Conservation (phyloP, 1,140 invertebrate species). For the Rhyacophila brunnea region DNA sequence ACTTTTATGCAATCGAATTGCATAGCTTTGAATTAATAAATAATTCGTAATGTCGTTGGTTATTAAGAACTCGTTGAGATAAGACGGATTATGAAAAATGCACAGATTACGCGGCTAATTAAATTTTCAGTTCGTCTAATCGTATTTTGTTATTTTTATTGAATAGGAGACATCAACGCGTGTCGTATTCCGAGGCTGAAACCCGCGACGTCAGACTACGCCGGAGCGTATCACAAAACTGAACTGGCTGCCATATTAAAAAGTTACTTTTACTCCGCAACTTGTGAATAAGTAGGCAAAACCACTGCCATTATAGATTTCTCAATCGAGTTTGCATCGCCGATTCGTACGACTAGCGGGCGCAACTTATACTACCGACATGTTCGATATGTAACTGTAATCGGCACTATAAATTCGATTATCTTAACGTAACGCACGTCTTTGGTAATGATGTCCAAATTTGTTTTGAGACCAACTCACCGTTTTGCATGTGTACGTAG, state of each 20-base stretch:
- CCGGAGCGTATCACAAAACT: constrained; percentile 31
- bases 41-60: too few relatives aligned
- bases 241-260: constrained; percentile 30
- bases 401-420: constrained; percentile 10
- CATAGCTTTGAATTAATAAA: neutral
- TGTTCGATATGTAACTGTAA: constrained; percentile 8
- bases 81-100: neutral
- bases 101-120: neutral
- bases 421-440: neutral
- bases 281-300: constrained; percentile 26
- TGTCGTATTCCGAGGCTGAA: constrained; percentile 6
- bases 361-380: constrained; percentile 14
- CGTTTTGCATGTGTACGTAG: neutral
- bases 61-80: neutral
- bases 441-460: neutral
- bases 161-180: constrained; percentile 20
- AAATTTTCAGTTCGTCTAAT: neutral
- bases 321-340: constrained; percentile 16
- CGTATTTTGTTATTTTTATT: neutral
- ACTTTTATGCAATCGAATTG: constrained; percentile 22
- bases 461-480: neutral
- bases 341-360: constrained; percentile 12
- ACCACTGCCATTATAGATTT: constrained; percentile 17
- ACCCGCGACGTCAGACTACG: constrained; percentile 23
- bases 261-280: constrained; percentile 37